These are phyloP conservation scores for Egretta garzetta DNA, from an alignment of 2,113 vertebrate species.

Conservation along the genomic window DNA sequence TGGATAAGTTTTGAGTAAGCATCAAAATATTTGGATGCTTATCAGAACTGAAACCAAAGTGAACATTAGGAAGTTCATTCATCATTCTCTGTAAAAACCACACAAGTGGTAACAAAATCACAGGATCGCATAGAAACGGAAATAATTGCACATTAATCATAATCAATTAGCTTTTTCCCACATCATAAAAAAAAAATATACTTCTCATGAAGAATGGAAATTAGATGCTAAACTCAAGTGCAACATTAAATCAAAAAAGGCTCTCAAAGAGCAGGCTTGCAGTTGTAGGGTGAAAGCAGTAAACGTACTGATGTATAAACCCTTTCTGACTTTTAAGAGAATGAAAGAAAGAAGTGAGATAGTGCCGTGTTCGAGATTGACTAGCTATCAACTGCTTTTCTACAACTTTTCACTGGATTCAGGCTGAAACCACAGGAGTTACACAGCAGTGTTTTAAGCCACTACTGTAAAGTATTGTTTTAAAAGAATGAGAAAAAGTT, in stretches of 20 bases:
- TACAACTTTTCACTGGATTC: neutral
- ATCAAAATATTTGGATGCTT: conserved; percentile 52
- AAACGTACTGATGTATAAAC: neutral
- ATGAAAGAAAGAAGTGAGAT: neutral
- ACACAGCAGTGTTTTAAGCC: neutral
- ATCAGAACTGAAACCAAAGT: conserved; percentile 29
- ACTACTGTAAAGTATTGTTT: neutral
- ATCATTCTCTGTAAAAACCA: neutral
- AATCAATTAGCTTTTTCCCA: neutral
- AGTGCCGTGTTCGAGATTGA: neutral
- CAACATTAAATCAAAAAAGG: neutral
- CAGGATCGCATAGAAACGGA: neutral
- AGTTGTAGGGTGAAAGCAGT: neutral
- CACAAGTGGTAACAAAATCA: neutral
- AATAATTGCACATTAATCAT: neutral
- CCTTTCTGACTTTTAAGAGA: neutral
- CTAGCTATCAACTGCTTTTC: neutral
- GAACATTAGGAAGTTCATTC: neutral
- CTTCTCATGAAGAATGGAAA: neutral
- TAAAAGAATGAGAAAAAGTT: neutral
- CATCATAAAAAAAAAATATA: neutral
- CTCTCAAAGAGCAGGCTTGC: neutral
- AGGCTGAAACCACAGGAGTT: neutral
- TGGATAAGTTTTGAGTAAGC: conserved; percentile 54
- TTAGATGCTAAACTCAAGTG: neutral